These are phyloP conservation scores for Dufourea novaeangliae DNA, from an alignment of 1,140 invertebrate species.

Conservation along the genomic window DNA sequence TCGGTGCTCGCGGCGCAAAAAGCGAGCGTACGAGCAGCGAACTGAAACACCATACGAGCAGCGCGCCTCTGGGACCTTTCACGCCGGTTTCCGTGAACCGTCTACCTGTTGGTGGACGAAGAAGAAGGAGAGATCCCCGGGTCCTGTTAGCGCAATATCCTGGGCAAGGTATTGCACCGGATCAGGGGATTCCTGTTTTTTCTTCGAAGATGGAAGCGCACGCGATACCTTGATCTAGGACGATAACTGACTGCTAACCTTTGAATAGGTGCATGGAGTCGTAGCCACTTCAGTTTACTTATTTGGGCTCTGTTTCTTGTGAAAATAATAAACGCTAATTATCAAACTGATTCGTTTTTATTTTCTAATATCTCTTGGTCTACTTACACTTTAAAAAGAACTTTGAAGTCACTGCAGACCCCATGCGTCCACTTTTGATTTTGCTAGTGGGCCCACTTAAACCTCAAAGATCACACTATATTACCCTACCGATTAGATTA, in stretches of 20 bases:
- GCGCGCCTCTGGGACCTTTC: neutral
- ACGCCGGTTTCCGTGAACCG: slow-evolving; percentile 16
- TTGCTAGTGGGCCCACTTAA: too few species aligned
- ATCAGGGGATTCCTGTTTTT: neutral
- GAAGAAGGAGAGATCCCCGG: neutral
- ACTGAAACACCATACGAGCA: neutral
- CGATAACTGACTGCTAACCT: neutral
- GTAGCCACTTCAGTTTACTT: too few species aligned
- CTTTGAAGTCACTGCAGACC: too few species aligned
- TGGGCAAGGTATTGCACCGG: neutral
- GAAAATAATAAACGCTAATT: too few species aligned
- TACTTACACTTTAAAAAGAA: too few species aligned
- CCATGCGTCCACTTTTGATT: too few species aligned
- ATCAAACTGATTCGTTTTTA: too few species aligned
- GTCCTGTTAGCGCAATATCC: neutral
- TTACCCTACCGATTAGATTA: too few species aligned
- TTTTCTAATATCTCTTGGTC: too few species aligned
- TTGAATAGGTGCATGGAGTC: too few species aligned
- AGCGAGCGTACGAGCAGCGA: neutral
- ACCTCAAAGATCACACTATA: too few species aligned
- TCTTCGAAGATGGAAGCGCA: neutral
- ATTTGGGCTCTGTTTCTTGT: too few species aligned
- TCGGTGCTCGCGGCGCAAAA: neutral
- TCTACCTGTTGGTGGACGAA: slow-evolving; percentile 14
- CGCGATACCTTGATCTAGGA: neutral